A percentile compares a stretch with the other conserved stretches of the same genome.
phyloP scores from a whole-genome alignment of 2,113 vertebrate species.

The Oceanites oceanicus region DNA sequence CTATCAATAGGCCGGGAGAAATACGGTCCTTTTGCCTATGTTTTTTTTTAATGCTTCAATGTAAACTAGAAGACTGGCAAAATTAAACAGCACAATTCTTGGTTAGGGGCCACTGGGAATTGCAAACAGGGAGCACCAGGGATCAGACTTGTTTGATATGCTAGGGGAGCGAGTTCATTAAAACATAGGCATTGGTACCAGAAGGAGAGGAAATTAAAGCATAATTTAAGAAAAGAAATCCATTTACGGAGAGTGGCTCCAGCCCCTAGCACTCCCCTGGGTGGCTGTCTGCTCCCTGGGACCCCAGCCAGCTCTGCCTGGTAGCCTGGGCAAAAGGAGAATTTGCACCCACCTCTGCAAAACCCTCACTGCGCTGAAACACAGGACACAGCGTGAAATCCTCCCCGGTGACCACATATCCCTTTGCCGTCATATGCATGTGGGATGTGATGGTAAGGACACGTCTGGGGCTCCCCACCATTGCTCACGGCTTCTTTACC shows the following conservation, averaged over 20 bases:
- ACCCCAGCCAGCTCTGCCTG: background rate
- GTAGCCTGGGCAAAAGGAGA: background rate
- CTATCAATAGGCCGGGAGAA: slow-evolving; percentile 69
- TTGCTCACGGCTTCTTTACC: rapidly evolving
- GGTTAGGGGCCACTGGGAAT: slow-evolving; percentile 52
- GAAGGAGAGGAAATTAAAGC: slow-evolving; percentile 63
- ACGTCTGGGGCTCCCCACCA: rapidly evolving
- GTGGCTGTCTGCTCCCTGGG: background rate
- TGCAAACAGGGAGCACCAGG: slow-evolving; percentile 57
- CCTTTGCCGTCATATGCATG: rapidly evolving
- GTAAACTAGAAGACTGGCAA: slow-evolving; percentile 61
- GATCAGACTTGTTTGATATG: slow-evolving; percentile 58
- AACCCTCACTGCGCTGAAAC: background rate
- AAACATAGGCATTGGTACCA: slow-evolving; percentile 45
- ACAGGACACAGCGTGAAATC: rapidly evolving
- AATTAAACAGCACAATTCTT: slow-evolving; percentile 67
- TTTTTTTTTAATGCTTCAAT: slow-evolving; percentile 43
- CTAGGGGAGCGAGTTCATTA: slow-evolving; percentile 59
- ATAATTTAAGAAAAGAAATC: slow-evolving; percentile 51
- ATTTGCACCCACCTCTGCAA: background rate
- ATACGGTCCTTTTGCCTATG: slow-evolving; percentile 17
- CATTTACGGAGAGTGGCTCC: background rate
- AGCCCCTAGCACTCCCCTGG: background rate
- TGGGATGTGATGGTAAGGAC: background rate
- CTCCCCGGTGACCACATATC: rapidly evolving